phyloP scores from a whole-genome alignment of 2,797 vertebrate species.

The Mormyrops attenuatus region DNA sequence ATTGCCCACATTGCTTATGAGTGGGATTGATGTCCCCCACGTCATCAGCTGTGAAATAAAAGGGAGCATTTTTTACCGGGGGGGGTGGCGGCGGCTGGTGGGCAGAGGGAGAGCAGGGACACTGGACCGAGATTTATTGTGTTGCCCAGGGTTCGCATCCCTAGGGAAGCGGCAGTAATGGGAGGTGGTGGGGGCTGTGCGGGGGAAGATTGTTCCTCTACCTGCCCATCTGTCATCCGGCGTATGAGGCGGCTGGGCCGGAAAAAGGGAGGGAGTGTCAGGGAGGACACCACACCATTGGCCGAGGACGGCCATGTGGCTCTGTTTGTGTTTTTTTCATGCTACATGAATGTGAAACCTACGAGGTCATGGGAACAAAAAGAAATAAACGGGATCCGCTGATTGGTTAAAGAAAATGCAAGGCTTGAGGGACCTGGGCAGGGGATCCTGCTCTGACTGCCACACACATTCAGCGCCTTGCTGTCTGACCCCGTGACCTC shows the following conservation, averaged over 20 bases:
- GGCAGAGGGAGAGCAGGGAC: constrained; percentile 18
- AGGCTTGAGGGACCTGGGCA: neutral
- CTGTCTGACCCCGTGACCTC: neutral
- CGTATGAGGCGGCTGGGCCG: neutral
- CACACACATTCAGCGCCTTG: neutral
- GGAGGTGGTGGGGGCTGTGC: constrained; percentile 27
- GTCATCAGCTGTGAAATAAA: constrained; percentile 41
- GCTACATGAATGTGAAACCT: neutral
- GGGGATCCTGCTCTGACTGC: neutral
- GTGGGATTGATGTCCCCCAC: constrained; percentile 37
- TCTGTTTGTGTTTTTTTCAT: neutral
- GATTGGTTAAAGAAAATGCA: neutral
- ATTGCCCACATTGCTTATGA: constrained; percentile 31
- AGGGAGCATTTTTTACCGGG: constrained; percentile 34
- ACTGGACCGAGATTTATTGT: constrained; percentile 33
- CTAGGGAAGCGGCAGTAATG: constrained; percentile 18
- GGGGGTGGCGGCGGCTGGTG: constrained; percentile 7
- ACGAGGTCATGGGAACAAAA: neutral
- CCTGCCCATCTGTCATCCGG: constrained; percentile 7
- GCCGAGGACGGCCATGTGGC: neutral
- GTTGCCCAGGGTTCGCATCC: neutral
- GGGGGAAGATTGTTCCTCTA: constrained; percentile 39
- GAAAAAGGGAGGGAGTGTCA: neutral
- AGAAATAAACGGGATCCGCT: neutral
- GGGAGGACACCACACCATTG: neutral